Percentiles rank a stretch among this genome's conserved stretches.
These are phyloP conservation scores for Oxyura jamaicensis DNA, from an alignment of 2,113 vertebrate genomes.

Conservation along the genomic window DNA sequence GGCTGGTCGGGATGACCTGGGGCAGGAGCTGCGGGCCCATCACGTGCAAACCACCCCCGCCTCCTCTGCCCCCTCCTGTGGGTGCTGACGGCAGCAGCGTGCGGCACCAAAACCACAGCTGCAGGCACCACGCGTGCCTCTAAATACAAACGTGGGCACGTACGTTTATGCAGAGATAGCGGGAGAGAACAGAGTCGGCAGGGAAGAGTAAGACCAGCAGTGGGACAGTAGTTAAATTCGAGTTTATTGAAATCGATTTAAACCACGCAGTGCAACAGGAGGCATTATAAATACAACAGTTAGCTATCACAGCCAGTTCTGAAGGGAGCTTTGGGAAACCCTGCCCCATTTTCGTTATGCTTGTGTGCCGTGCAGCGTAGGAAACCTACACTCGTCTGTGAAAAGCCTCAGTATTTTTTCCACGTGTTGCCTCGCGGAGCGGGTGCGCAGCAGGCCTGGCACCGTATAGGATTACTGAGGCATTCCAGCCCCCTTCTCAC, in stretches of 20 bases:
- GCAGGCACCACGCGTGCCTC: background rate
- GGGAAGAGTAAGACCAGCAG: background rate
- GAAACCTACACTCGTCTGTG: background rate
- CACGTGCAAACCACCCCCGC: background rate
- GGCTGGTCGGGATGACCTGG: background rate
- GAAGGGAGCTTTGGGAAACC: background rate
- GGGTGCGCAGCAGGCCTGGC: background rate
- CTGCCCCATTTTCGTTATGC: background rate
- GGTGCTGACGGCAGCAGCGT: background rate
- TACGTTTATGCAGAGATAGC: background rate
- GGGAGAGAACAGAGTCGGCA: background rate
- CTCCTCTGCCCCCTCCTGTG: background rate
- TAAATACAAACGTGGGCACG: background rate
- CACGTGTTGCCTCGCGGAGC: background rate
- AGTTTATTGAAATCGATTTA: background rate
- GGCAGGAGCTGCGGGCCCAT: background rate
- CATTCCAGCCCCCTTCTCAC: constrained; percentile 36
- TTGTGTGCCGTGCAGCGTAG: background rate
- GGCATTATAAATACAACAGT: background rate
- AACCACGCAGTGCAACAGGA: background rate
- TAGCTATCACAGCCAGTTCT: background rate
- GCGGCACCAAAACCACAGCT: background rate
- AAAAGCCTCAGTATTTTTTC: background rate
- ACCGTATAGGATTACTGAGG: constrained; percentile 39
- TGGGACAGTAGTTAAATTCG: background rate